Conservation (phyloP, 2,113 vertebrate species). For the Zingel zingel region DNA sequence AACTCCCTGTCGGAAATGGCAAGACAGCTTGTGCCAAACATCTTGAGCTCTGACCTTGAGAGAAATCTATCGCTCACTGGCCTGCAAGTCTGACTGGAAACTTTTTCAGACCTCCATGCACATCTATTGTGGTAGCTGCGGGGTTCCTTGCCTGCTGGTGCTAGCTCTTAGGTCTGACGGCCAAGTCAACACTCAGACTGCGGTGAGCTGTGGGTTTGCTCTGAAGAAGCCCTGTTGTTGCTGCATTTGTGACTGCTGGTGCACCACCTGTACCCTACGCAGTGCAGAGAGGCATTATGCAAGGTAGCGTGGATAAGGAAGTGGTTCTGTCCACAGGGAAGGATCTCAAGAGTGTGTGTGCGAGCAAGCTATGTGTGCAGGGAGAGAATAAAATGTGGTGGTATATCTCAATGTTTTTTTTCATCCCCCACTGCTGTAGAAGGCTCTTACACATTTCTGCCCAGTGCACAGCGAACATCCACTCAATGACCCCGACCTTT, state of each 20-base stretch:
- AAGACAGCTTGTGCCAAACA: slow-evolving; percentile 42
- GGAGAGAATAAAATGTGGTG: slow-evolving; percentile 15
- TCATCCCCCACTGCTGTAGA: slow-evolving; percentile 29
- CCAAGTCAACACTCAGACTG: slow-evolving; percentile 28
- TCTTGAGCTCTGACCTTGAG: slow-evolving; percentile 50
- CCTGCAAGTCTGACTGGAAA: slow-evolving; percentile 1
- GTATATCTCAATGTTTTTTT: slow-evolving; percentile 37
- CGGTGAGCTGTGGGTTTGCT: slow-evolving; percentile 13
- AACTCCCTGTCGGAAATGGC: slow-evolving; percentile 43
- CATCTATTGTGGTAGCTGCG: slow-evolving; percentile 12
- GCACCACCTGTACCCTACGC: slow-evolving; percentile 47
- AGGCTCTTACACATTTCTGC: slow-evolving; percentile 53
- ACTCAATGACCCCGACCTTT: slow-evolving; percentile 73
- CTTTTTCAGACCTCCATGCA: slow-evolving; percentile 23
- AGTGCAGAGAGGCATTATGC: slow-evolving; percentile 65
- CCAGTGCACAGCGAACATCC: slow-evolving; percentile 53
- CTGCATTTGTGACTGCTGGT: slow-evolving; percentile 25
- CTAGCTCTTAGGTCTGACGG: background rate
- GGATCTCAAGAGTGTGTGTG: slow-evolving; percentile 35
- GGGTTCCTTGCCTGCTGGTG: slow-evolving; percentile 22
- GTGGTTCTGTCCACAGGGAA: slow-evolving; percentile 66
- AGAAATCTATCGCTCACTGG: slow-evolving; percentile 44
- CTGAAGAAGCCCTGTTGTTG: slow-evolving; percentile 37
- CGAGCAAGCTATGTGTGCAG: slow-evolving; percentile 5
- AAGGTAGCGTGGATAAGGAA: slow-evolving; percentile 60